Evolutionary conservation across 2,888 invertebrate species (phyloP).

Genomic region (Rhorus exstirpatorius): DNA sequence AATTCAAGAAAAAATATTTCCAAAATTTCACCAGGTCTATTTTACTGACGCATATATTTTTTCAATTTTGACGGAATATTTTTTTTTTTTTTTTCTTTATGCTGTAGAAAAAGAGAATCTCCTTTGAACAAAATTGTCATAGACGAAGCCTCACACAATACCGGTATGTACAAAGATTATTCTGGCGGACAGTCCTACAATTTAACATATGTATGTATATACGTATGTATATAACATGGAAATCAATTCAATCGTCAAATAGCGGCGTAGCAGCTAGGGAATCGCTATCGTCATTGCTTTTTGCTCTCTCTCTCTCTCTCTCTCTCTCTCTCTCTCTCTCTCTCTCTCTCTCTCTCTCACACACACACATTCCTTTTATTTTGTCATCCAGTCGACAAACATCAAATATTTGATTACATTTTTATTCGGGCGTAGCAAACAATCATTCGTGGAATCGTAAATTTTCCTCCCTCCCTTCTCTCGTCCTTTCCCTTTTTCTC

Average conservation of each 20-base stretch:
- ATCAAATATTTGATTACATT: slow-evolving; percentile 65
- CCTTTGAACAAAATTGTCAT: neutral
- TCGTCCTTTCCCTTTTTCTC: slow-evolving; percentile 3
- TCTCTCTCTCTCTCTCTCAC: slow-evolving; percentile 21
- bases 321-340: neutral
- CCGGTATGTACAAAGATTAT: slow-evolving; percentile 38
- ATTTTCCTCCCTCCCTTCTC: slow-evolving; percentile 4
- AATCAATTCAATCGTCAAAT: slow-evolving; percentile 57
- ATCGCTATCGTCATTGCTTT: slow-evolving; percentile 38
- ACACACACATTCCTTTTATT: neutral
- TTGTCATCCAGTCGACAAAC: slow-evolving; percentile 27
- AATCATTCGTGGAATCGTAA: slow-evolving; percentile 46
- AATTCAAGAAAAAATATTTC: too few species aligned
- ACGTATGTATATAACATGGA: neutral
- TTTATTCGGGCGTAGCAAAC: slow-evolving; percentile 46
- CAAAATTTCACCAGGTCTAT: too few species aligned
- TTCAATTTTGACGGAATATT: too few species aligned
- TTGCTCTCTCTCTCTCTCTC: neutral
- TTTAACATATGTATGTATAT: slow-evolving; percentile 12
- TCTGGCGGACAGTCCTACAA: neutral
- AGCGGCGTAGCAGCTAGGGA: slow-evolving; percentile 25
- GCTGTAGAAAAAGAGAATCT: neutral
- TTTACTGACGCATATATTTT: too few species aligned
- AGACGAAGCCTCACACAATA: neutral
- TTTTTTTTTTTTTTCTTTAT: neutral